Evolutionary conservation across 92 coral and sea anemone genomes (phyloP), one percentile per base, ranked within the genome.

Genomic region (Heliopora coerulea): DNA sequence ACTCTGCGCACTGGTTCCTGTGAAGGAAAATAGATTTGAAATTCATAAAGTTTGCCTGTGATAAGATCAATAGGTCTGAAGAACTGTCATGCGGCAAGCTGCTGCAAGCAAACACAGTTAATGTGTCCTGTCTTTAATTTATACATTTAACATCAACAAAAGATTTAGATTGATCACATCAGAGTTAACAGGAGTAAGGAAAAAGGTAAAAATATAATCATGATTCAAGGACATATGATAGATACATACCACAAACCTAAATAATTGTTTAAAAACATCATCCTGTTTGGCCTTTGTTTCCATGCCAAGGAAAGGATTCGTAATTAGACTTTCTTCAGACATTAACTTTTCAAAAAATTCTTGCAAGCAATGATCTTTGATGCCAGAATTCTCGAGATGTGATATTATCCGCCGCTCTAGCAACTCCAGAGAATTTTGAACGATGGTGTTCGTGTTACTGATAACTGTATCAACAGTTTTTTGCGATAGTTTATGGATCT

Each of bases 231-330:
- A 37, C 5, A 37, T 37, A 37, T 37, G 12, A 37, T 37, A 12
- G n/a, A n/a, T n/a, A 78, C 84, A 72, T 37, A 80, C 79, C 64
- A 80, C 84, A 5, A 80, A 20, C 19, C 79, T 79, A 62, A 80
- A 80, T 65, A 80, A 46, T 46, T 80, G 56, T 59, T 61, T 69
- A 20, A 72, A 80, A 72, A 56, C 56, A 60, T 37, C 25, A 54
- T 80, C 69, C 26, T 80, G 84, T 26, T 72, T 65, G 34, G 56
- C 60, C 40, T 62, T 80, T 33, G 79, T 80, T 32, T 80, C 84
- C 54, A 80, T 49, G 52, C 84, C 84, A 72, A 80, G 73, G 31
- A 62, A 80, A 49, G 79, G 79, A 80, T 61, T 80, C 14, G 62
- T 80, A 0, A 72, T 62, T 8, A 80, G 21, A 72, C 35, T 80